These are phyloP conservation scores for Drosophila acutilabella DNA, from an alignment of 2,888 invertebrate genomes.

Conservation along the genomic window DNA sequence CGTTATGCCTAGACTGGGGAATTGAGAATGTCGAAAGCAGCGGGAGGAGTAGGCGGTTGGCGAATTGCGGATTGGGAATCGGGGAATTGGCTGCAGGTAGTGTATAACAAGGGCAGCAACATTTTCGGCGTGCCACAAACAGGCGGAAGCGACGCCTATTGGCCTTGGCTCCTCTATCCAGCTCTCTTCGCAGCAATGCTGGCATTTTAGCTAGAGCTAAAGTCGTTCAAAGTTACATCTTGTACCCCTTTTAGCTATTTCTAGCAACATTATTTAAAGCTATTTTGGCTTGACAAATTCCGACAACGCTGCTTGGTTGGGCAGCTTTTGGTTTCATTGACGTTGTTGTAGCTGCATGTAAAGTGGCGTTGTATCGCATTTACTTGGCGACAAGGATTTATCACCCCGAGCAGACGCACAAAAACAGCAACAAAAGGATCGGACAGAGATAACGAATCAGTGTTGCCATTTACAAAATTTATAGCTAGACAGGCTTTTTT, in stretches of 20 bases:
- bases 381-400: conserved; percentile 69
- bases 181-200: not conserved
- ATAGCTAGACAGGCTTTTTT: too few relatives aligned
- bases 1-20: conserved; percentile 41
- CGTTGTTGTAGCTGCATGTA: conserved; percentile 37
- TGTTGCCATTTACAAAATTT: too few relatives aligned
- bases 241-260: too few relatives aligned
- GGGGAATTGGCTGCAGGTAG: conserved; percentile 26
- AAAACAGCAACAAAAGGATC: conserved; percentile 7
- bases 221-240: too few relatives aligned
- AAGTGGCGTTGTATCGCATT: conserved; percentile 53
- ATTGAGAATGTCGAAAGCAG: conserved; percentile 7
- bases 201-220: too few relatives aligned
- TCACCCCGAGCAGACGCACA: conserved; percentile 49
- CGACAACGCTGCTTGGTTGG: not conserved
- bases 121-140: conserved; percentile 42
- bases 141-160: conserved; percentile 32
- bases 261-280: too few relatives aligned
- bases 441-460: conserved; percentile 11
- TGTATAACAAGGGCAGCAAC: conserved; percentile 56
- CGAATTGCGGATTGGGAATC: not conserved
- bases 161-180: conserved; percentile 34
- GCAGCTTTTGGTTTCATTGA: conserved; percentile 21
- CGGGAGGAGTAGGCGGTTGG: not conserved
- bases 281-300: too few relatives aligned